phyloP scores from a whole-genome alignment of 2,888 invertebrate species.

The Drosophila macrospina region DNA sequence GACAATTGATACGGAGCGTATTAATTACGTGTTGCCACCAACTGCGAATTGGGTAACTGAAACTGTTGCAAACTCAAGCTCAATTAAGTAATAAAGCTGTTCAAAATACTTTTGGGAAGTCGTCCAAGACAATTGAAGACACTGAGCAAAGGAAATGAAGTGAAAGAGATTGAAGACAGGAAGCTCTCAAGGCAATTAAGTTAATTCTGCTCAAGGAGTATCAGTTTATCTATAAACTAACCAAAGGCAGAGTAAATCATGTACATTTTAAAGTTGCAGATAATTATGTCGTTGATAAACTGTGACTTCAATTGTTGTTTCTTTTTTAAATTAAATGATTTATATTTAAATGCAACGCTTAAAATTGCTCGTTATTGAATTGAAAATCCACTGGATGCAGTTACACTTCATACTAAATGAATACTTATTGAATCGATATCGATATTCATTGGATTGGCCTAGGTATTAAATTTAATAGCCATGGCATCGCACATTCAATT shows the following conservation, averaged over 20 bases:
- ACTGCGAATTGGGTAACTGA: conserved; percentile 26
- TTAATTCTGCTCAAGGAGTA: too few species aligned
- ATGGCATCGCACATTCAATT: conserved; percentile 14
- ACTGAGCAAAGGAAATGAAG: background rate
- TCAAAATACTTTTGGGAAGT: conserved; percentile 4
- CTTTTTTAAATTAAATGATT: too few species aligned
- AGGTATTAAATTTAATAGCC: conserved; percentile 33
- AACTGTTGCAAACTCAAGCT: conserved; percentile 12
- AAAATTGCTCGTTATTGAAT: background rate
- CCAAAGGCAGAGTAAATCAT: too few species aligned
- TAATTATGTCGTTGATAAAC: too few species aligned
- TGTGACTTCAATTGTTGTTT: too few species aligned
- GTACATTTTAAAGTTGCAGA: too few species aligned
- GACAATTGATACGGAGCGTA: conserved; percentile 55
- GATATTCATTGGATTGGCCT: conserved; percentile 27
- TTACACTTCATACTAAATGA: conserved; percentile 29
- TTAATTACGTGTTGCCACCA: conserved; percentile 47
- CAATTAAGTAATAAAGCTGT: conserved; percentile 18
- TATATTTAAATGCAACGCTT: background rate
- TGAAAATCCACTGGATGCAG: conserved; percentile 1
- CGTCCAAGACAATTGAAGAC: conserved; percentile 7
- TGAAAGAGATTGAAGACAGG: background rate
- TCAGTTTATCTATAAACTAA: too few species aligned
- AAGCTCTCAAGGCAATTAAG: background rate
- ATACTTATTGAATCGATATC: conserved; percentile 29